Evolutionary conservation across 2,797 vertebrate species (phyloP).

Genomic region (Sebastes vulpes): DNA sequence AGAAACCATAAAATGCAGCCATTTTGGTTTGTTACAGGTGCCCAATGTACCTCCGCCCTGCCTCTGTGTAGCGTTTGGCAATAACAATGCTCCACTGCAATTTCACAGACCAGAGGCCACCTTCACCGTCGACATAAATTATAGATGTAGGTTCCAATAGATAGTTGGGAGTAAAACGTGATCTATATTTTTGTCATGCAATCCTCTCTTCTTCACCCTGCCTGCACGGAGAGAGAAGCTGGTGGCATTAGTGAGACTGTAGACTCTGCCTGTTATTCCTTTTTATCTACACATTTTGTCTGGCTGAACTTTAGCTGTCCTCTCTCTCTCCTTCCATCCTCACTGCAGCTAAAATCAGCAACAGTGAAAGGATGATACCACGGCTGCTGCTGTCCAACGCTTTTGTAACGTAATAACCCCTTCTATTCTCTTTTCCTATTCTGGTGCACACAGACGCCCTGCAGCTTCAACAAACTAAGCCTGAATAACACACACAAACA

Average conservation of each 20-base stretch:
- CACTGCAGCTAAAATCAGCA: background rate
- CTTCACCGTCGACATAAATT: conserved; percentile 12
- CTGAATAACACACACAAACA: background rate
- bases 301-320: background rate
- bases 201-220: background rate
- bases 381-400: background rate
- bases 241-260: background rate
- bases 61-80: background rate
- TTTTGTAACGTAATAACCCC: background rate
- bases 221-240: background rate
- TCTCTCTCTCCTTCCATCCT: background rate
- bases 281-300: background rate
- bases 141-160: background rate
- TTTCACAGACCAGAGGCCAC: conserved; percentile 6
- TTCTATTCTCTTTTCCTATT: background rate
- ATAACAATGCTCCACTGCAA: background rate
- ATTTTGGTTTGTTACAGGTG: conserved; percentile 39
- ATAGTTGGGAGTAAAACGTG: background rate
- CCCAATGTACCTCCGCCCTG: background rate
- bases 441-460: background rate
- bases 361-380: background rate
- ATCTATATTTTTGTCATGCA: background rate
- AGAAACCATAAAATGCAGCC: conserved; percentile 26
- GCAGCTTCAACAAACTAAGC: background rate
- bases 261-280: background rate